Percentiles rank a stretch among this genome's conserved stretches.
Evolutionary conservation across 2,888 invertebrate genomes (phyloP).

Genomic region (Latrodectus hesperus): DNA sequence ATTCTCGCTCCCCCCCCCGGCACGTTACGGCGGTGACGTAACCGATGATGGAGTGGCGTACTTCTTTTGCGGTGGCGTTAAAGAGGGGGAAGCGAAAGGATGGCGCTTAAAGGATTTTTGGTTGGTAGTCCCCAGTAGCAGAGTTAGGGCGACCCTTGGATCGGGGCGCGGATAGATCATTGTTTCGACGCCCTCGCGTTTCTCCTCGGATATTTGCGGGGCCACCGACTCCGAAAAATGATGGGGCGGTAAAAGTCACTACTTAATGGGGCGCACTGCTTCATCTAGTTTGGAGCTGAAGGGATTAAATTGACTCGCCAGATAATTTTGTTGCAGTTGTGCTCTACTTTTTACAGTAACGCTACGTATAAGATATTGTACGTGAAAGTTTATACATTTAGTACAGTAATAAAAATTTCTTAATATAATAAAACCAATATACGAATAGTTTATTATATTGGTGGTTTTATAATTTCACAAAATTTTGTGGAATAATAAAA

Average conservation of each 20-base stretch:
- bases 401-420: too few relatives aligned
- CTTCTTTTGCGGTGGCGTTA: not conserved
- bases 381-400: too few relatives aligned
- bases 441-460: too few relatives aligned
- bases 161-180: constrained; percentile 42
- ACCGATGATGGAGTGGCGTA: constrained; percentile 27
- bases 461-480: too few relatives aligned
- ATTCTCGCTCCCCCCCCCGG: constrained; percentile 24
- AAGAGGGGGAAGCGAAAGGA: not conserved
- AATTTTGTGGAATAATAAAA: too few relatives aligned
- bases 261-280: too few relatives aligned
- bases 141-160: constrained; percentile 30
- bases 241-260: not conserved
- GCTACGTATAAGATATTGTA: too few relatives aligned
- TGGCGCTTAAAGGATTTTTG: constrained; percentile 41
- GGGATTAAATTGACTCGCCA: too few relatives aligned
- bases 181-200: constrained; percentile 26
- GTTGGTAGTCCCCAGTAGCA: constrained; percentile 42
- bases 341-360: too few relatives aligned
- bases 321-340: too few relatives aligned
- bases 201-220: not conserved
- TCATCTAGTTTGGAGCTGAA: too few relatives aligned
- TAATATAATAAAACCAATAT: too few relatives aligned
- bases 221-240: not conserved
- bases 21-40: constrained; percentile 17